Percentiles rank a stretch among this genome's conserved stretches.
Evolutionary conservation across 2,888 invertebrate species (phyloP).

Genomic region (Alcis repandata): DNA sequence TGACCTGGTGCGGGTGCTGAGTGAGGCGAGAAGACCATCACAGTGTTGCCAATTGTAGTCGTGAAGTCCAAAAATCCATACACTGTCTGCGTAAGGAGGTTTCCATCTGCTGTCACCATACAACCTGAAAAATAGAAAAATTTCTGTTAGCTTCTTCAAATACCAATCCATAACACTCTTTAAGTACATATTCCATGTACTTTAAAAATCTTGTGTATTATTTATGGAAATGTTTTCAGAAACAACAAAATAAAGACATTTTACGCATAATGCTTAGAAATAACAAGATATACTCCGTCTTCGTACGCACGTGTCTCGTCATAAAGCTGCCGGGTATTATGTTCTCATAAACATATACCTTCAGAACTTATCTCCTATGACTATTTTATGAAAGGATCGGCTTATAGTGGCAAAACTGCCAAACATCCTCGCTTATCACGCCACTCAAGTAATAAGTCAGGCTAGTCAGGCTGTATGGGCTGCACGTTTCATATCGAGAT

Average conservation of each 20-base stretch:
- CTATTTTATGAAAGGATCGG: slow-evolving; percentile 37
- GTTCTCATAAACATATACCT: slow-evolving; percentile 30
- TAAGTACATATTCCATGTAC: too few species aligned
- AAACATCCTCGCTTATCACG: slow-evolving; percentile 35
- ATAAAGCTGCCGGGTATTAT: slow-evolving; percentile 20
- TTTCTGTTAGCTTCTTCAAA: not conserved
- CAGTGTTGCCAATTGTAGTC: slow-evolving; percentile 96
- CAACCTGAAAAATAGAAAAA: slow-evolving; percentile 37
- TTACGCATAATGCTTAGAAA: not conserved
- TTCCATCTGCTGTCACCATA: slow-evolving; percentile 50
- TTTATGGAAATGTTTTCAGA: not conserved
- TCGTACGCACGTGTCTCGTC: slow-evolving; percentile 16
- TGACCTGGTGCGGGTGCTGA: slow-evolving; percentile 91
- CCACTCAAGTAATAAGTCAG: slow-evolving; percentile 46
- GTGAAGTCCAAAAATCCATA: slow-evolving; percentile 98
- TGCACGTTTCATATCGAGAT: slow-evolving; percentile 52
- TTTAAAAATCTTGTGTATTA: not conserved
- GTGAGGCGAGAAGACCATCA: slow-evolving; percentile 97
- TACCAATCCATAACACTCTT: not conserved
- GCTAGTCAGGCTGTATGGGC: slow-evolving; percentile 47
- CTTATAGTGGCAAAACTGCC: slow-evolving; percentile 28
- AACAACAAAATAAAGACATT: not conserved
- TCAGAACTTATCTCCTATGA: slow-evolving; percentile 24
- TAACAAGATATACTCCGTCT: slow-evolving; percentile 7
- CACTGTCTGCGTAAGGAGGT: slow-evolving; percentile 94